phyloP scores from a whole-genome alignment of 2,797 vertebrate genomes.

The Brachyalestes nurse region DNA sequence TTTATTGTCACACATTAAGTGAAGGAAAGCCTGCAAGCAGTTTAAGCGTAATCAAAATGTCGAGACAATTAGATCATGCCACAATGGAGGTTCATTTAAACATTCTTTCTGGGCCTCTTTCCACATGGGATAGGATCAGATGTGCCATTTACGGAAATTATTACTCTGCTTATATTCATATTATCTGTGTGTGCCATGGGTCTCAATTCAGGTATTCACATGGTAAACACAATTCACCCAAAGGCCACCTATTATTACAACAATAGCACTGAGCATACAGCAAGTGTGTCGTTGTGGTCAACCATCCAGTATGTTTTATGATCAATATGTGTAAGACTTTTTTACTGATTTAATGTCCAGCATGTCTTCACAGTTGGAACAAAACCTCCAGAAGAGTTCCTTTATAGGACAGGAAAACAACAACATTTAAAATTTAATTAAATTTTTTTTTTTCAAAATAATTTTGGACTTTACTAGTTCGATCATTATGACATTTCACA shows the following conservation, averaged over 20 bases:
- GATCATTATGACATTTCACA: too few relatives aligned
- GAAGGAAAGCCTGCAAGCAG: slow-evolving; percentile 51
- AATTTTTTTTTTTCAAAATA: too few relatives aligned
- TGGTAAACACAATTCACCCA: background rate
- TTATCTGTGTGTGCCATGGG: background rate
- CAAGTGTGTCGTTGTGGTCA: background rate
- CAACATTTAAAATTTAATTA: too few relatives aligned
- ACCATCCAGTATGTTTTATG: background rate
- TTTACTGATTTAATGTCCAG: background rate
- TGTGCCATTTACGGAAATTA: background rate
- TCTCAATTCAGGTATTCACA: background rate
- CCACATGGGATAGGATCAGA: slow-evolving; percentile 21
- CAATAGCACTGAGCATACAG: background rate
- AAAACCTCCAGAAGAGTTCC: too few relatives aligned
- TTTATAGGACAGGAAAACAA: too few relatives aligned
- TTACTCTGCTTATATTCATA: background rate
- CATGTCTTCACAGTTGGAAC: background rate
- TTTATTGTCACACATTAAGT: slow-evolving; percentile 43
- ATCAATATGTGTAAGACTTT: background rate
- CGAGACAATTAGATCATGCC: slow-evolving; percentile 49
- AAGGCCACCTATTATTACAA: background rate
- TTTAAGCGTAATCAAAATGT: slow-evolving; percentile 55
- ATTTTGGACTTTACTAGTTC: too few relatives aligned
- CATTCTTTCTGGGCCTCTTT: slow-evolving; percentile 23
- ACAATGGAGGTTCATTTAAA: slow-evolving; percentile 42